phyloP scores from a whole-genome alignment of 2,113 vertebrate genomes.

The Brienomyrus brachyistius region DNA sequence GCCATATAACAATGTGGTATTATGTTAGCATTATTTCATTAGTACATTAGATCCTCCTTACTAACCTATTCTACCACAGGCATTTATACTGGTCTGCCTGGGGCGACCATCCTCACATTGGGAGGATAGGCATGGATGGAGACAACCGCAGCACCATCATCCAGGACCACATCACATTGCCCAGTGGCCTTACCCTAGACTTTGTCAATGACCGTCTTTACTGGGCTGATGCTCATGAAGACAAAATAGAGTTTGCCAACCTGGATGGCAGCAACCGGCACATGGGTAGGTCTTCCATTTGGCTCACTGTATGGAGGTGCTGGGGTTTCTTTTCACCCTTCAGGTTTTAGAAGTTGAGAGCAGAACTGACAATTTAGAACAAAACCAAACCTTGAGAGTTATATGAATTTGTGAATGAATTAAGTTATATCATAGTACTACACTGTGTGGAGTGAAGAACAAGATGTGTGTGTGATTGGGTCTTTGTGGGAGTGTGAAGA shows the following conservation, averaged over 20 bases:
- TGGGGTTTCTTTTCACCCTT: background rate
- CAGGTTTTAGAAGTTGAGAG: background rate
- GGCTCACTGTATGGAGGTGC: background rate
- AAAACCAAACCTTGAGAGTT: background rate
- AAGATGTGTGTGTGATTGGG: background rate
- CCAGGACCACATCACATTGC: slow-evolving; percentile 94
- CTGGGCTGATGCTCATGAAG: slow-evolving; percentile 93
- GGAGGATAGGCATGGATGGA: slow-evolving; percentile 91
- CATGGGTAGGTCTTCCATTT: slow-evolving; percentile 68
- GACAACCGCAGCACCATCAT: slow-evolving; percentile 85
- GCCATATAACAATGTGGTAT: background rate
- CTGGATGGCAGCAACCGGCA: slow-evolving; percentile 84
- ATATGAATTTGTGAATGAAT: background rate
- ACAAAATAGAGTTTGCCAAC: slow-evolving; percentile 82
- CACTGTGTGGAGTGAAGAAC: background rate
- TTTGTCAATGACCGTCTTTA: slow-evolving; percentile 94
- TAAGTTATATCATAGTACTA: background rate
- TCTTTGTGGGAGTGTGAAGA: background rate
- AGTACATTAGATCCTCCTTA: background rate
- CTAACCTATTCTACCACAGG: slow-evolving; percentile 44
- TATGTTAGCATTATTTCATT: background rate
- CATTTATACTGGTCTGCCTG: slow-evolving; percentile 99
- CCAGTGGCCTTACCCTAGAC: slow-evolving; percentile 88
- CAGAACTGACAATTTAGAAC: background rate
- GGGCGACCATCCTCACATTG: slow-evolving; percentile 96